phyloP scores from a whole-genome alignment of 2,888 invertebrate species.

The Patella ulyssiponensis region DNA sequence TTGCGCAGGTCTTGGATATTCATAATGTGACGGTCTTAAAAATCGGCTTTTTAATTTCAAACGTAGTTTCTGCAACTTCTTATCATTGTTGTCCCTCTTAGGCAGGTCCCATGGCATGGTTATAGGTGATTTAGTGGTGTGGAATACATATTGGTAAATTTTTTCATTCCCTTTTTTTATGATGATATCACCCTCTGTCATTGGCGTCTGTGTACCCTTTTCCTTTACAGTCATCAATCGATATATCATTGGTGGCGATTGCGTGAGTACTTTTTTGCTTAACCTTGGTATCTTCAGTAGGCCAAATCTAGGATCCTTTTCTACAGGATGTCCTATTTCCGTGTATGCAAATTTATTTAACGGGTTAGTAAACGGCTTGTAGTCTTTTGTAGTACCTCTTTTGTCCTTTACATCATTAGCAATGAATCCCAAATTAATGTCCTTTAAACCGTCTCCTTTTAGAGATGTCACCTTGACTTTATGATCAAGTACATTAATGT shows the following conservation, averaged over 20 bases:
- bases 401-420: neutral
- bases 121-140: neutral
- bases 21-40: neutral
- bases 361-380: neutral
- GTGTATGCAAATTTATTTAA: neutral
- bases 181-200: neutral
- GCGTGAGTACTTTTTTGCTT: neutral
- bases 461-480: no score
- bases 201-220: neutral
- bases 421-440: neutral
- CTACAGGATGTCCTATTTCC: neutral
- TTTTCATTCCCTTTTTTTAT: neutral
- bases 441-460: neutral
- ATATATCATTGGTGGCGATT: slow-evolving; percentile 16
- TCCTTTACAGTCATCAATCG: slow-evolving; percentile 17
- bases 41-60: neutral
- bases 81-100: neutral
- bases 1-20: neutral
- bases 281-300: neutral
- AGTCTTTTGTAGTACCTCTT: neutral
- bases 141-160: slow-evolving; percentile 1
- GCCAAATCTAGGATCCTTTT: neutral
- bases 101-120: neutral
- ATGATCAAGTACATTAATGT: no score
- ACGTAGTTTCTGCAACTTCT: neutral